Evolutionary conservation across 2,797 vertebrate species (phyloP).

Genomic region (Tapera naevia): DNA sequence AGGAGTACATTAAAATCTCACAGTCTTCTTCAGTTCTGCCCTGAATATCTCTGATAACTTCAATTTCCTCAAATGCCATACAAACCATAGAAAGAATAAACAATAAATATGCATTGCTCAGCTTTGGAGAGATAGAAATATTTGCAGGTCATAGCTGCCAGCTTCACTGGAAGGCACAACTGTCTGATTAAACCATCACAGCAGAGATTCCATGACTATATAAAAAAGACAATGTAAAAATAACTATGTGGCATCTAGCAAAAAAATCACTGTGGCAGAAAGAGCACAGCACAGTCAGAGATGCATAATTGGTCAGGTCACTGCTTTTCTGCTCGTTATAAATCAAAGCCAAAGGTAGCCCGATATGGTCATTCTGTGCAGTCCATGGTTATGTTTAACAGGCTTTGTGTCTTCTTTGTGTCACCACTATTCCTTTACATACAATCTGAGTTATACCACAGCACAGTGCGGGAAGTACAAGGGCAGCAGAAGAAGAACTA

Average conservation of each 20-base stretch:
- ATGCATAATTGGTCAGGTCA: slow-evolving; percentile 13
- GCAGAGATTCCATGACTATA: background rate
- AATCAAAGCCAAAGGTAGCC: slow-evolving; percentile 18
- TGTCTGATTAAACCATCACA: background rate
- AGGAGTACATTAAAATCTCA: background rate
- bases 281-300: background rate
- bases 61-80: background rate
- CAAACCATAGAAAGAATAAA: background rate
- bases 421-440: background rate
- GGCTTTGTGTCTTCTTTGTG: background rate
- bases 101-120: background rate
- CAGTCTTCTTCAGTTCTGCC: background rate
- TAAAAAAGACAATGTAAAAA: slow-evolving; percentile 20
- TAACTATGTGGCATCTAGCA: slow-evolving; percentile 5
- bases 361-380: background rate
- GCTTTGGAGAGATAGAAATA: slow-evolving; percentile 15
- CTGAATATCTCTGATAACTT: background rate
- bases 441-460: background rate
- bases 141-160: slow-evolving; percentile 37
- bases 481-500: background rate
- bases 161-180: slow-evolving; percentile 6
- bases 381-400: background rate
- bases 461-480: background rate
- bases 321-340: slow-evolving; percentile 25
- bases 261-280: slow-evolving; percentile 13